Percentiles rank a stretch among this genome's conserved stretches.
Conservation (phyloP, 2,797 vertebrate species). For the Pogoniulus pusillus region DNA sequence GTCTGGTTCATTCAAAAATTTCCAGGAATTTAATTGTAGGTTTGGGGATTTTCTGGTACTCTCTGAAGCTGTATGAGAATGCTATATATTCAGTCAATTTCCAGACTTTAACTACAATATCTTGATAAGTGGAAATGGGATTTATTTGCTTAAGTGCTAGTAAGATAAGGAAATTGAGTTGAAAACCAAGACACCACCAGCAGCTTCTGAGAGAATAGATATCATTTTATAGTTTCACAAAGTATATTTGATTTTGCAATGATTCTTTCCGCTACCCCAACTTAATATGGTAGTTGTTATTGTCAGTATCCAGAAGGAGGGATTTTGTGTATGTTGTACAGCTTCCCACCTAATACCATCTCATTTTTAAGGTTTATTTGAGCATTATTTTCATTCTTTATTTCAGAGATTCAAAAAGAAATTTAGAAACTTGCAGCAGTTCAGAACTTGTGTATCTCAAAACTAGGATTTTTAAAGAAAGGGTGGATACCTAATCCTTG, state of each 20-base stretch:
- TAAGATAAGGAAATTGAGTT: not conserved
- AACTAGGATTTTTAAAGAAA: not conserved
- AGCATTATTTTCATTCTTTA: not conserved
- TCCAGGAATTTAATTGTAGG: not conserved
- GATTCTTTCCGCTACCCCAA: not conserved
- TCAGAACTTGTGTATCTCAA: not conserved
- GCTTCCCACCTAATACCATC: rapidly evolving
- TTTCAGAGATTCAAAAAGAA: not conserved
- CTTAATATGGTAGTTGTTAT: not conserved
- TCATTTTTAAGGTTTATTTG: not conserved
- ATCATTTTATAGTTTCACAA: not conserved
- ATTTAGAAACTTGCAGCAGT: not conserved
- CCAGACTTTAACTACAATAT: not conserved
- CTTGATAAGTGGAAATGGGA: not conserved
- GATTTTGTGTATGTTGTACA: not conserved
- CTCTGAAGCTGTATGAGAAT: not conserved
- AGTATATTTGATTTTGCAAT: not conserved
- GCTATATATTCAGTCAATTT: not conserved
- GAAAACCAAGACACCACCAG: not conserved
- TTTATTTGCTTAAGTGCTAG: not conserved
- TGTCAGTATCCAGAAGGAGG: not conserved
- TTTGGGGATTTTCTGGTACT: not conserved
- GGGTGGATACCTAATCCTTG: not conserved
- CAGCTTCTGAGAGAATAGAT: not conserved
- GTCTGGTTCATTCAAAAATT: not conserved